phyloP scores from a whole-genome alignment of 2,888 invertebrate genomes.

The Myopa tessellatipennis region DNA sequence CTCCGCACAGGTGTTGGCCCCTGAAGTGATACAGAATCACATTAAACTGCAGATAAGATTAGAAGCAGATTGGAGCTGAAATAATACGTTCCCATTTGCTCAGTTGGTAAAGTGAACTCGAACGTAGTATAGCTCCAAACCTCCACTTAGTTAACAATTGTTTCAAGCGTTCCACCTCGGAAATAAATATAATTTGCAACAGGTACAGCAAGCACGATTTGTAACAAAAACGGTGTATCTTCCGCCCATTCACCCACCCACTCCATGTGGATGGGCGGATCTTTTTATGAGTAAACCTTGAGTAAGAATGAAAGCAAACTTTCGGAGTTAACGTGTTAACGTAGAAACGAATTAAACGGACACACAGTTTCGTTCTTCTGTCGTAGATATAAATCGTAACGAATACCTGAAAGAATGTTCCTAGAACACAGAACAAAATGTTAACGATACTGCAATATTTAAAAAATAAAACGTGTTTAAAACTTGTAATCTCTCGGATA shows the following conservation, averaged over 20 bases:
- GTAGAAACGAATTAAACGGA: no score
- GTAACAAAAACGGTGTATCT: background rate
- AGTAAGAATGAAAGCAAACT: no score
- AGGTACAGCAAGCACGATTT: background rate
- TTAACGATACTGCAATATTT: background rate
- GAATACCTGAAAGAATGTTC: no score
- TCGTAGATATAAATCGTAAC: no score
- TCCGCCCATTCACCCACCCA: background rate
- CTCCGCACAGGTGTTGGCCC: no score
- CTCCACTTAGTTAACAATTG: background rate
- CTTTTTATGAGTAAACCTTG: no score
- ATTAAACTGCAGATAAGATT: constrained; percentile 20
- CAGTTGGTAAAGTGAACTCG: background rate
- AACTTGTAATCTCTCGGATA: constrained; percentile 21
- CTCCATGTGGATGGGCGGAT: no score
- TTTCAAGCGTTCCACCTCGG: background rate
- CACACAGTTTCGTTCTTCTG: no score
- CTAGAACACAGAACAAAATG: no score
- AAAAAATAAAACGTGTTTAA: background rate
- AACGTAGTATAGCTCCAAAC: background rate
- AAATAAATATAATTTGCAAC: background rate
- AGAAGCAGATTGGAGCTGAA: background rate
- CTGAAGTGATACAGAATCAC: background rate
- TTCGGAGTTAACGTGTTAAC: no score
- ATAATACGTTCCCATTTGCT: background rate